Evolutionary conservation across 2,113 vertebrate genomes (phyloP).

Genomic region (Hippotragus niger): DNA sequence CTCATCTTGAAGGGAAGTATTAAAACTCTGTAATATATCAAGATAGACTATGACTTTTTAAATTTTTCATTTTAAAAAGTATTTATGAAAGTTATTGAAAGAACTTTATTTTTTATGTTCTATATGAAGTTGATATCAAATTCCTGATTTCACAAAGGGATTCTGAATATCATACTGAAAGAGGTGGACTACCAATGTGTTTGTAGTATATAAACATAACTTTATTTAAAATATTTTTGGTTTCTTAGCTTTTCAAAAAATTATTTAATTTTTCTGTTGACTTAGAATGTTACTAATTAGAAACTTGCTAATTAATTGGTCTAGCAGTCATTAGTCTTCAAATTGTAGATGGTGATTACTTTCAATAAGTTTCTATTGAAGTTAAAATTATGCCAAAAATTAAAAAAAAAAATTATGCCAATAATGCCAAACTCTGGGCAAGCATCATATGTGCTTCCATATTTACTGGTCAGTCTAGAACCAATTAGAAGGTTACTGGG

Average conservation of each 20-base stretch:
- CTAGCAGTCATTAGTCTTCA: slow-evolving; percentile 32
- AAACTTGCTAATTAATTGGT: slow-evolving; percentile 57
- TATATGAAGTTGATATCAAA: not conserved
- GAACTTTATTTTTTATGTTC: not conserved
- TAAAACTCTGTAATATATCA: not conserved
- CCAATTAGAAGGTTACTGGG: not conserved
- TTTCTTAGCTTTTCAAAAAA: not conserved
- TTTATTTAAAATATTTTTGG: slow-evolving; percentile 13
- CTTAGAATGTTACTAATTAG: not conserved
- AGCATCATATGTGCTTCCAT: not conserved
- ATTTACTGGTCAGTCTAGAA: not conserved
- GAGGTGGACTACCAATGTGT: not conserved
- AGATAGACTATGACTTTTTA: not conserved
- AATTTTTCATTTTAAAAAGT: slow-evolving; percentile 4
- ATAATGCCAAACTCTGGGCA: slow-evolving; percentile 3
- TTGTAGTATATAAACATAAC: not conserved
- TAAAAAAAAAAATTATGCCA: not conserved
- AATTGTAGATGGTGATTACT: slow-evolving; percentile 37
- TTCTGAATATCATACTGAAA: not conserved
- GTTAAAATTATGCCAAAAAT: not conserved
- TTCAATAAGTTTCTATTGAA: slow-evolving; percentile 3
- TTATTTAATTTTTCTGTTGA: not conserved
- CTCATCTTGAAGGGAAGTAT: not conserved
- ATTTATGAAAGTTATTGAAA: not conserved
- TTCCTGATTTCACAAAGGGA: not conserved